phyloP scores from a whole-genome alignment of 2,888 invertebrate genomes.

The Aspidiotus destructor region DNA sequence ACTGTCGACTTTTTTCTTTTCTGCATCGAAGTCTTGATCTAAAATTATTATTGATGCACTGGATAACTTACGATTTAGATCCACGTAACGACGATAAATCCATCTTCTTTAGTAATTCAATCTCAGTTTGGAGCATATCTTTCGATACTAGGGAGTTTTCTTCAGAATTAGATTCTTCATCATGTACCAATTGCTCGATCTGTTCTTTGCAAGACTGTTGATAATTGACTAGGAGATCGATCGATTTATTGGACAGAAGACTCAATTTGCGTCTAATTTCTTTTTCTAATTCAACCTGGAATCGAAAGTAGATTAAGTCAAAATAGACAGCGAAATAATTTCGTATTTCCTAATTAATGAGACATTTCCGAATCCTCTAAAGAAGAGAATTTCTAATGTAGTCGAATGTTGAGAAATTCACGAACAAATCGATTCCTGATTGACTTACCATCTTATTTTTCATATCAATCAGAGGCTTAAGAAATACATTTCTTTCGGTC shows the following conservation, averaged over 20 bases:
- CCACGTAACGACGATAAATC: not conserved
- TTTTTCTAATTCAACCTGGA: not conserved
- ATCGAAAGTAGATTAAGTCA: not conserved
- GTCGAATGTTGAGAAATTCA: too few species aligned
- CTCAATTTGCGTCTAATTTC: not conserved
- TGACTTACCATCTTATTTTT: conserved; percentile 16
- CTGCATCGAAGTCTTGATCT: too few species aligned
- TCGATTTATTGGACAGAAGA: not conserved
- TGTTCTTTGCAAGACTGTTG: not conserved
- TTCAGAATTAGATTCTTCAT: not conserved
- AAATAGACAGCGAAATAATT: too few species aligned
- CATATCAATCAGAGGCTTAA: not conserved
- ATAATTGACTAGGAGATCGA: not conserved
- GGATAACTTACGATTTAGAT: too few species aligned
- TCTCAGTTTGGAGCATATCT: not conserved
- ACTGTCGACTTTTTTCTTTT: too few species aligned
- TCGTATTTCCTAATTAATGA: too few species aligned
- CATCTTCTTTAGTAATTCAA: not conserved
- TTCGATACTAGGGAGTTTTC: not conserved
- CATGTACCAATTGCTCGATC: not conserved
- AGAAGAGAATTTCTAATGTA: too few species aligned
- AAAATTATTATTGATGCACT: too few species aligned
- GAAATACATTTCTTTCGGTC: conserved; percentile 7
- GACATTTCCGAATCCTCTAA: too few species aligned
- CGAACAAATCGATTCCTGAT: not conserved